Percentiles rank a stretch among this genome's conserved stretches.
Evolutionary conservation across 2,797 vertebrate genomes (phyloP).

Genomic region (Clarias laeviceps): DNA sequence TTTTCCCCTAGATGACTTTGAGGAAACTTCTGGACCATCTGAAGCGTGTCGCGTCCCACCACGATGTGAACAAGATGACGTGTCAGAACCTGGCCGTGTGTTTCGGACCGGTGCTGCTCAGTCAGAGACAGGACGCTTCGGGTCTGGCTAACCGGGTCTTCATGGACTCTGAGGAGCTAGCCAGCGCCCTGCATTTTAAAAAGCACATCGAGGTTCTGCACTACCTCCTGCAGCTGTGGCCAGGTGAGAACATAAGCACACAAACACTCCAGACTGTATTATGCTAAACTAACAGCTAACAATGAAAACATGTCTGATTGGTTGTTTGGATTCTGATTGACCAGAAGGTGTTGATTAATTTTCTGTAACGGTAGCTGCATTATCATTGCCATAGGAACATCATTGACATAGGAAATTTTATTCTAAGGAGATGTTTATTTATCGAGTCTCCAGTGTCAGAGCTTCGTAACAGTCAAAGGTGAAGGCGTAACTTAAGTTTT

Average conservation of each 20-base stretch:
- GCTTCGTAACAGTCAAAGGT: background rate
- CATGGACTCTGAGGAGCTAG: constrained; percentile 94
- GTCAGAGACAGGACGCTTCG: constrained; percentile 91
- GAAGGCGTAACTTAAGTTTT: background rate
- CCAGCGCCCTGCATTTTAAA: constrained; percentile 95
- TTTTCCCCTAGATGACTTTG: constrained; percentile 81
- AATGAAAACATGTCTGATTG: background rate
- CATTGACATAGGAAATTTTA: background rate
- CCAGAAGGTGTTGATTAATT: background rate
- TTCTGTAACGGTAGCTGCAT: background rate
- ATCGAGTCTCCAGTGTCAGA: background rate
- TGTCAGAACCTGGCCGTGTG: constrained; percentile 98
- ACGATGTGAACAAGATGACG: constrained; percentile 96
- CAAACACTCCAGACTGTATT: background rate
- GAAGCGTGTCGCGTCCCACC: constrained; percentile 92
- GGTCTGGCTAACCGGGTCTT: constrained; percentile 92
- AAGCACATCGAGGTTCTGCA: constrained; percentile 99
- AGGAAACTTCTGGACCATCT: constrained; percentile 93
- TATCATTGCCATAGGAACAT: background rate
- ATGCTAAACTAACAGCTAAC: background rate
- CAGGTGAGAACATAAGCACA: constrained; percentile 77
- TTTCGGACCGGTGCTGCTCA: constrained; percentile 94
- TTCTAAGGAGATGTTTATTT: background rate
- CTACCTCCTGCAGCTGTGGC: constrained; percentile 96
- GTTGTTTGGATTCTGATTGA: background rate